Percentiles rank a stretch among this genome's conserved stretches.
These are phyloP conservation scores for Cynaeus angustus DNA, from an alignment of 2,888 invertebrate genomes.

Conservation along the genomic window DNA sequence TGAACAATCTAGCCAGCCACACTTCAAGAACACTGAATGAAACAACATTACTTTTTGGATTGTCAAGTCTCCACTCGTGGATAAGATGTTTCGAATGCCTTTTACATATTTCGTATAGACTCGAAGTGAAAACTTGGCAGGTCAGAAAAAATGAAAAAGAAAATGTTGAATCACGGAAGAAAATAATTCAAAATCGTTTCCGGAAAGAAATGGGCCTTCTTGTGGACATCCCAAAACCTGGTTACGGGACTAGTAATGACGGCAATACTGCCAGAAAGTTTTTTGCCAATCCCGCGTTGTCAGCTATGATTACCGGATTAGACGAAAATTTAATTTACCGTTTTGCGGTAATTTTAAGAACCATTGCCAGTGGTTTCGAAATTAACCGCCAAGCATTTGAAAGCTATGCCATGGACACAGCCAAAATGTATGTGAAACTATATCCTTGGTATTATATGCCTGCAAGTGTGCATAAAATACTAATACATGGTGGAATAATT, in stretches of 20 bases:
- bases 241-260: constrained; percentile 58
- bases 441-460: constrained; percentile 61
- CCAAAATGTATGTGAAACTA: constrained; percentile 50
- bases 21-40: constrained; percentile 49
- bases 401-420: constrained; percentile 50
- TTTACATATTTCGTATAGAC: constrained; percentile 30
- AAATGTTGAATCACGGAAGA: no score
- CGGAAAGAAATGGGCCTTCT: constrained; percentile 49
- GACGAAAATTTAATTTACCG: not conserved
- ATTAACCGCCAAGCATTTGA: constrained; percentile 45
- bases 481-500: constrained; percentile 60
- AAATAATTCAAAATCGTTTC: constrained; percentile 23
- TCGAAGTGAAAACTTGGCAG: constrained; percentile 6
- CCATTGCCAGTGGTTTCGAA: not conserved
- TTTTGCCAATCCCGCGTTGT: constrained; percentile 52
- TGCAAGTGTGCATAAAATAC: constrained; percentile 62
- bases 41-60: constrained; percentile 38
- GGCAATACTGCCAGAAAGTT: constrained; percentile 59
- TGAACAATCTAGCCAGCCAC: not conserved
- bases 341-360: not conserved
- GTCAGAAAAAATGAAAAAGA: constrained; percentile 10
- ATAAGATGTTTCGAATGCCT: constrained; percentile 50
- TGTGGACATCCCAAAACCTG: constrained; percentile 57
- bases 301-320: constrained; percentile 16
- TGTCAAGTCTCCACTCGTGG: constrained; percentile 50